These are phyloP conservation scores for Cyphomyrmex costatus DNA, from an alignment of 1,140 invertebrate species.

Conservation along the genomic window DNA sequence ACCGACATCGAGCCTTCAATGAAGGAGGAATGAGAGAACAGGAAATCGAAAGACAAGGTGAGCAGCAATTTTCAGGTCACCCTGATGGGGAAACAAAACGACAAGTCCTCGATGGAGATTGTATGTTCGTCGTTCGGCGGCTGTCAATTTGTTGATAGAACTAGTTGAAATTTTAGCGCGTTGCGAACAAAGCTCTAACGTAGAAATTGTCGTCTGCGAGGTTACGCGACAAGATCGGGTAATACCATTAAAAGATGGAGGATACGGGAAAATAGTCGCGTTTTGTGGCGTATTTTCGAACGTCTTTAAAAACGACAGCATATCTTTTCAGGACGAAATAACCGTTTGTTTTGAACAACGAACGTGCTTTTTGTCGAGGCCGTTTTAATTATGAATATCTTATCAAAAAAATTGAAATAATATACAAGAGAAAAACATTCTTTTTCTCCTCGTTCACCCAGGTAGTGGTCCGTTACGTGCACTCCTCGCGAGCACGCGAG, in stretches of 20 bases:
- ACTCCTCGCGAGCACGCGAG: conserved; percentile 18
- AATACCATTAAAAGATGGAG: conserved; percentile 43
- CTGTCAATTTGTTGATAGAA: conserved; percentile 75
- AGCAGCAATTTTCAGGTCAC: conserved; percentile 55
- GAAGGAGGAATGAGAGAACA: conserved; percentile 15
- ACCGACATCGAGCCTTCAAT: conserved; percentile 60
- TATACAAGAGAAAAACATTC: conserved; percentile 63
- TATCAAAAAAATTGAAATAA: conserved; percentile 33
- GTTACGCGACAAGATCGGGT: conserved; percentile 41
- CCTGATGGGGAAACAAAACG: conserved; percentile 33
- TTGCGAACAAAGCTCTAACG: conserved; percentile 66
- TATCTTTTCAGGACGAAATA: conserved; percentile 45
- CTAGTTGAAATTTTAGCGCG: conserved; percentile 68
- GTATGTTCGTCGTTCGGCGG: conserved; percentile 65
- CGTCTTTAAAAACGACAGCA: conserved; percentile 36
- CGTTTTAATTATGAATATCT: conserved; percentile 62
- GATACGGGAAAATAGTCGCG: conserved; percentile 8
- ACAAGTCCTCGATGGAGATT: conserved; percentile 64
- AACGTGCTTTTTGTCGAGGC: conserved; percentile 73
- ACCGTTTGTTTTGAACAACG: conserved; percentile 49
- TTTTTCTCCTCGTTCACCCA: conserved; percentile 67
- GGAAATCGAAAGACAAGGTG: conserved; percentile 72
- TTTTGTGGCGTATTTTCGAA: conserved; percentile 60
- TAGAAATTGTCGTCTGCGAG: conserved; percentile 57
- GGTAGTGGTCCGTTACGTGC: conserved; percentile 78